Base-by-base conservation (phyloP, 2,113 vertebrate species). In the Lipotes vexillifer region DNA sequence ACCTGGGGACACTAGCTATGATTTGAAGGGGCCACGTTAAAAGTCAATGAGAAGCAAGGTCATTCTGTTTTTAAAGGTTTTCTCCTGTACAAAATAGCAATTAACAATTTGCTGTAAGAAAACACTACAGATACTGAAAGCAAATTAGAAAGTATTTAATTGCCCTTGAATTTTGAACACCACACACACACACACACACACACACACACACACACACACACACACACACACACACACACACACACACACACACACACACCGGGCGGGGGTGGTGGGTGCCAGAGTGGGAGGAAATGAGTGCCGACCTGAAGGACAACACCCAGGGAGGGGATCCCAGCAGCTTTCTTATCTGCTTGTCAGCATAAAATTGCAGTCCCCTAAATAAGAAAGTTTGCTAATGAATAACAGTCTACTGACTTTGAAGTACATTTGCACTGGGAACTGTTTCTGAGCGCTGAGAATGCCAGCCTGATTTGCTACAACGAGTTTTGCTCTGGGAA, bases 81-180 rank as follows among this genome's bases (percentile, higher is more conserved):
- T 74, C 68, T 83, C 9, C 1, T 69, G 2, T 74, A 68, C 44
- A 78, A 90, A 94, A 74, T 23, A 12, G 25, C 88, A 69, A 69
- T 75, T 46, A 85, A 29, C 80, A n/a, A 55, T 77, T 96, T 77
- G 31, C 63, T 96, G 0, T 61, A 59, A 63, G 88, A 94, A 81
- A 71, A 71, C n/a, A 10, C 31, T 69, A 72, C 55, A 71, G 94
- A 68, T 90, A 20, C 55, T 84, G 63, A 78, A 93, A 78, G 77
- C 38, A 66, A 80, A 55, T 65, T 83, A 77, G 52, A 92, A 96
- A 84, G 89, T 13, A 65, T 33, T 94, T 31, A 29, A n/a, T 18
- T 61, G 14, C 23, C 68, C 72, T 95, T 86, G 68, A 92, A 86
- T 49, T 29, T 18, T 68, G 66, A 33, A 46, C 61, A 31, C 44